Base-by-base conservation (phyloP, 1,140 invertebrate species). In the Caenorhabditis inopinata region DNA sequence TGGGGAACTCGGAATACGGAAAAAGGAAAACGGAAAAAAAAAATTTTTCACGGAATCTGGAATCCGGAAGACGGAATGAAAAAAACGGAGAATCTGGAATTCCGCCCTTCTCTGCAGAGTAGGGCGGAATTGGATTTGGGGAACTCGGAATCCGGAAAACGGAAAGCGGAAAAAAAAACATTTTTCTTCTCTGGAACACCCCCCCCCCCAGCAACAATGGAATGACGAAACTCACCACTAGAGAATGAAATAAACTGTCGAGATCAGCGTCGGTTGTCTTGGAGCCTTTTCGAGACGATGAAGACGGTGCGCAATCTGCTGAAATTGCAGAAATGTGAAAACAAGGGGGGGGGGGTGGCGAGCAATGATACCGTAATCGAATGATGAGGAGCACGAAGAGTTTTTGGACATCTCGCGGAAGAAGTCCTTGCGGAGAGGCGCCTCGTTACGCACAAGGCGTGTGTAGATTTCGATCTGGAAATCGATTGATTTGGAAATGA, bases 321-420 rank as follows among this genome's bases (percentile, higher is more conserved):
- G 58, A 18, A 68, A 42, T 21, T 9, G n/a, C 1, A 68, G 23
- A 38, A 23, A 2, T 38, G 1, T n/a, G 4, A 6, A 58, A 32
- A 2, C 29, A 58, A 29, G 11, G n/a, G 11, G n/a, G 32, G 14
- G 5, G 5, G 5, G 5, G 38, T 42, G 12, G 23, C n/a, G n/a
- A n/a, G n/a, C n/a, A n/a, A n/a, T n/a, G 6, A 7, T 68, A 68
- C 58, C 58, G 58, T 68, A 68, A 38, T 42, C 58, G 2, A 68
- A 42, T 16, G 32, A 68, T 18, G 18, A 68, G n/a, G 32, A 35
- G 27, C 32, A 38, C n/a, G 58, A 68, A 6, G 58, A 68, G n/a
- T 68, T 68, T 68, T 68, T 68, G n/a, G 58, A 68, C 58, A 68
- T 68, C 16, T 68, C 58, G n/a, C 58, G 58, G 58, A 68, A 68